These are phyloP conservation scores for Lota lota DNA, from an alignment of 2,113 vertebrate genomes.

Conservation along the genomic window DNA sequence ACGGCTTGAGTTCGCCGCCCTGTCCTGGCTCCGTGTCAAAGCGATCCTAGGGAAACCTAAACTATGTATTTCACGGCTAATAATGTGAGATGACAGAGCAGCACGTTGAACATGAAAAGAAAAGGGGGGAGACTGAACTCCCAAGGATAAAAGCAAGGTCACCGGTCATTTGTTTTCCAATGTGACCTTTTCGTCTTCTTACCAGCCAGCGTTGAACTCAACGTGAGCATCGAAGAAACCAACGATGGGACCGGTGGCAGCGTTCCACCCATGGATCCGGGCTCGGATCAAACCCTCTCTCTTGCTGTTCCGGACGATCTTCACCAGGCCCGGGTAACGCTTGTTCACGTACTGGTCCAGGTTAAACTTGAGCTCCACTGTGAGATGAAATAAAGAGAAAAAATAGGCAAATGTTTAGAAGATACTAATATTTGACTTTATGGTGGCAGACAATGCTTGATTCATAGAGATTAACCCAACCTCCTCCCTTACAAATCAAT, in stretches of 20 bases:
- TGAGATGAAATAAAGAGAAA: slow-evolving; percentile 31
- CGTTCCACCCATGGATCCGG: slow-evolving; percentile 94
- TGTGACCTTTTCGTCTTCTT: slow-evolving; percentile 57
- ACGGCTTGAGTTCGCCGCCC: background rate
- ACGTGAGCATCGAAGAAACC: slow-evolving; percentile 98
- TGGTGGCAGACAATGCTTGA: no score
- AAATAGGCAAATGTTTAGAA: no score
- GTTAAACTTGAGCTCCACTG: slow-evolving; percentile 93
- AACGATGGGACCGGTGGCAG: slow-evolving; percentile 84
- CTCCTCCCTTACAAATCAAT: no score
- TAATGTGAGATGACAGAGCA: slow-evolving; percentile 35
- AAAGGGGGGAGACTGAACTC: slow-evolving; percentile 3
- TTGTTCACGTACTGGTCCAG: slow-evolving; percentile 94
- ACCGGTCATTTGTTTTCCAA: slow-evolving; percentile 19
- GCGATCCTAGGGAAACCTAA: slow-evolving; percentile 22
- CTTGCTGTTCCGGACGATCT: slow-evolving; percentile 90
- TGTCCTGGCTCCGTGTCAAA: slow-evolving; percentile 18
- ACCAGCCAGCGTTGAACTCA: slow-evolving; percentile 96
- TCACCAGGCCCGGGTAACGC: slow-evolving; percentile 92
- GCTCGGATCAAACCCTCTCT: slow-evolving; percentile 95
- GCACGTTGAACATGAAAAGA: slow-evolving; percentile 28
- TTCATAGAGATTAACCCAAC: no score
- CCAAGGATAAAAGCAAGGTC: slow-evolving; percentile 6
- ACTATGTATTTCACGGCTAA: slow-evolving; percentile 26
- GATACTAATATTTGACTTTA: no score